Conservation (phyloP, 2,888 invertebrate species). For the Mechanitis mazaeus region DNA sequence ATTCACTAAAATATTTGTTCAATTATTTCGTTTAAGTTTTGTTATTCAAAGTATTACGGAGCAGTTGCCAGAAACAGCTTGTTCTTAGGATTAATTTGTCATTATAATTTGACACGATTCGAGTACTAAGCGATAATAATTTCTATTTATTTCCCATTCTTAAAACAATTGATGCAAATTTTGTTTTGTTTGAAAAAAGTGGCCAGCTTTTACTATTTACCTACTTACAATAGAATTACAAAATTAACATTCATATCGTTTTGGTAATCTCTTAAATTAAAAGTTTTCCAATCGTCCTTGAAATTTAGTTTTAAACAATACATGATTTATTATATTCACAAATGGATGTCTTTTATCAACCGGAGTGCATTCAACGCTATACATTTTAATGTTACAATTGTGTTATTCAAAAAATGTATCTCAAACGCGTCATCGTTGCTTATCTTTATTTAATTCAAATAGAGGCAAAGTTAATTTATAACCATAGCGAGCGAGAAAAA, state of each 20-base stretch:
- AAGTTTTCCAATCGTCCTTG: slow-evolving; percentile 2
- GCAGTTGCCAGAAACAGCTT: too few relatives aligned
- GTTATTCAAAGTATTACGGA: too few relatives aligned
- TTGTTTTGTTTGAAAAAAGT: too few relatives aligned
- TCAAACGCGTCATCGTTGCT: slow-evolving; percentile 8
- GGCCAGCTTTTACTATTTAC: too few relatives aligned
- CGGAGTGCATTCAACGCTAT: slow-evolving; percentile 7
- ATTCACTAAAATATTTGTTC: too few relatives aligned
- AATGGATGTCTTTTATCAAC: slow-evolving; percentile 16
- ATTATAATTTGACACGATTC: too few relatives aligned
- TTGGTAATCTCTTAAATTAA: not conserved
- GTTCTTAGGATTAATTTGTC: too few relatives aligned
- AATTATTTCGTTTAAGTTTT: too few relatives aligned
- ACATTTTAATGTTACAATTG: slow-evolving; percentile 3
- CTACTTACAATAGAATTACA: too few relatives aligned
- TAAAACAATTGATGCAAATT: too few relatives aligned
- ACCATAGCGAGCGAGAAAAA: slow-evolving; percentile 19
- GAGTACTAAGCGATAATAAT: too few relatives aligned
- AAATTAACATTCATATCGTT: not conserved
- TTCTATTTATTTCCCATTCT: too few relatives aligned
- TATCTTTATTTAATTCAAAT: slow-evolving; percentile 20
- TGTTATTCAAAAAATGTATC: slow-evolving; percentile 8
- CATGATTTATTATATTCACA: slow-evolving; percentile 41
- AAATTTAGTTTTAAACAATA: slow-evolving; percentile 37
- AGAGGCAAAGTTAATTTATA: slow-evolving; percentile 9